phyloP scores from a whole-genome alignment of 2,888 invertebrate genomes.

The Crocallis elinguaria region DNA sequence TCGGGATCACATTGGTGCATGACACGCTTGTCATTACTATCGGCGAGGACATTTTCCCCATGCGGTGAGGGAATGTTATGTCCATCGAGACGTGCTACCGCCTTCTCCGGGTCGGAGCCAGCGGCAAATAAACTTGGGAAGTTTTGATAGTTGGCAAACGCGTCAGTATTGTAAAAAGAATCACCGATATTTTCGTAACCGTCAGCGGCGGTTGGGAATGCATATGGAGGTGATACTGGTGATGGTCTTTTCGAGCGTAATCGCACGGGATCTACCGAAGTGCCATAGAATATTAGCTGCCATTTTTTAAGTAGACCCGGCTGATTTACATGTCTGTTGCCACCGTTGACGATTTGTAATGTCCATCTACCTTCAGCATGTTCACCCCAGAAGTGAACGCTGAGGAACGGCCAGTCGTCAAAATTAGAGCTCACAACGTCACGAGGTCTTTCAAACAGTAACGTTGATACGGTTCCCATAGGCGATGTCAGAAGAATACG shows the following conservation, averaged over 20 bases:
- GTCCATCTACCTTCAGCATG: constrained; percentile 95
- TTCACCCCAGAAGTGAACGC: constrained; percentile 99
- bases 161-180: constrained; percentile 88
- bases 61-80: constrained; percentile 86
- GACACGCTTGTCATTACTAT: constrained; percentile 86
- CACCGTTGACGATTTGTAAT: constrained; percentile 90
- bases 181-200: constrained; percentile 85
- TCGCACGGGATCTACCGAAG: constrained; percentile 92
- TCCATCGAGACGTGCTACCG: constrained; percentile 88
- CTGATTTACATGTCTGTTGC: constrained; percentile 92
- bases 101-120: constrained; percentile 91
- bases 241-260: constrained; percentile 85
- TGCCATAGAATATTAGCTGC: constrained; percentile 98
- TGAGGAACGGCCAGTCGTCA: constrained; percentile 99
- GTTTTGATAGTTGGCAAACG: constrained; percentile 90
- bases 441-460: constrained; percentile 96
- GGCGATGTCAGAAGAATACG: constrained; percentile 95
- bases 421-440: constrained; percentile 97
- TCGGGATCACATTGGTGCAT: constrained; percentile 89
- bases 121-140: constrained; percentile 91
- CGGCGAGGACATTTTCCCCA: constrained; percentile 85
- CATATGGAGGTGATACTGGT: constrained; percentile 83
- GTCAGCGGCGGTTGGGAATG: constrained; percentile 88
- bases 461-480: constrained; percentile 95
- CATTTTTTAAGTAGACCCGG: constrained; percentile 96